A percentile compares a stretch with the other conserved stretches of the same genome.
These are phyloP conservation scores for Phylloscopus collybita DNA, from an alignment of 2,797 vertebrate species.

Conservation along the genomic window DNA sequence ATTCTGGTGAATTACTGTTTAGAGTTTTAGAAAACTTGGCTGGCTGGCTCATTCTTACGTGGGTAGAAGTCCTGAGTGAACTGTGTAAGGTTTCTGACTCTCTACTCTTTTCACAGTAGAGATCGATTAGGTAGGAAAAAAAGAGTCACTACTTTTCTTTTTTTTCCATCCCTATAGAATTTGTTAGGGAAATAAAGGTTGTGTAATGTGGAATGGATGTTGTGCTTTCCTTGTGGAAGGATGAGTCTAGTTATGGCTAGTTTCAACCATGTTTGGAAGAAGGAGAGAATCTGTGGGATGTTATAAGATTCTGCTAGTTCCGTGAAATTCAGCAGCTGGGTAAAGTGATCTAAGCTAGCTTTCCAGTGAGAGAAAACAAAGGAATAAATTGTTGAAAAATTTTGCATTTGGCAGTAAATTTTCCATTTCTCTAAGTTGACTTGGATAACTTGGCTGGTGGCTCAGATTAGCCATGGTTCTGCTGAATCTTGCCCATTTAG, in stretches of 20 bases:
- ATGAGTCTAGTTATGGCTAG: neutral
- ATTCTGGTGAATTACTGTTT: neutral
- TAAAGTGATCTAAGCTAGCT: neutral
- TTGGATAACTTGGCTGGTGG: neutral
- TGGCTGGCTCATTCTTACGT: fast-evolving
- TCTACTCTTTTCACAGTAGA: neutral
- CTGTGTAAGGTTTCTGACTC: neutral
- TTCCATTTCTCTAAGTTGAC: neutral
- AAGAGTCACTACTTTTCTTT: neutral
- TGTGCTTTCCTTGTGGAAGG: neutral
- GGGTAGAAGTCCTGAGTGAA: neutral
- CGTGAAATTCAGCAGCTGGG: neutral
- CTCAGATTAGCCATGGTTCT: neutral
- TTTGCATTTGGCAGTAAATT: neutral
- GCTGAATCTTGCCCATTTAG: neutral
- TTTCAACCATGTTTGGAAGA: neutral
- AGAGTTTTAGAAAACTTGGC: neutral
- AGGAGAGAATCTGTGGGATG: neutral
- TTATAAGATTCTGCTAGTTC: neutral
- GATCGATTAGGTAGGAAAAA: neutral
- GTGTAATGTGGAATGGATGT: neutral
- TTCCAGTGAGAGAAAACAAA: neutral
- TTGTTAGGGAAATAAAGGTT: neutral
- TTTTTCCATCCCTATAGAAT: neutral
- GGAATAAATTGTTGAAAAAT: neutral